Conservation (phyloP, 2,113 vertebrate species). For the Benitochromis conjunctus region DNA sequence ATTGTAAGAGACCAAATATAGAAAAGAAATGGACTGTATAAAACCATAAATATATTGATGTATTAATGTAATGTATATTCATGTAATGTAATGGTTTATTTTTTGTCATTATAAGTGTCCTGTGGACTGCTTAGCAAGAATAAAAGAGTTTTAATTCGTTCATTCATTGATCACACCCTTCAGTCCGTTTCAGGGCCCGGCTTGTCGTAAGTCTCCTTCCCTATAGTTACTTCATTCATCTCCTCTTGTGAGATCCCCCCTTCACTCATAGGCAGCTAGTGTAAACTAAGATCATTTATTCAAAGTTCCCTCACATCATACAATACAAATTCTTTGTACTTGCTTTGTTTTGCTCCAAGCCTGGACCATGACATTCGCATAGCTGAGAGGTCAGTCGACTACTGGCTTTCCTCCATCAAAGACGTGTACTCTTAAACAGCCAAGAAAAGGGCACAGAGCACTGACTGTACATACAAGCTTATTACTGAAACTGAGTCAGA, state of each 20-base stretch:
- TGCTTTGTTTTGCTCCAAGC: background rate
- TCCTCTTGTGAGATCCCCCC: background rate
- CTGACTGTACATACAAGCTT: background rate
- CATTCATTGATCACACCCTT: background rate
- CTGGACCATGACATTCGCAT: constrained; percentile 15
- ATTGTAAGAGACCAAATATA: no score
- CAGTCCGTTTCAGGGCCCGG: background rate
- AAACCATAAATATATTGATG: background rate
- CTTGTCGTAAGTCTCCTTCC: background rate
- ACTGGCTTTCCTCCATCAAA: background rate
- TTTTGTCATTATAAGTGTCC: background rate
- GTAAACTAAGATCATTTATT: background rate
- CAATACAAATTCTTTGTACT: background rate
- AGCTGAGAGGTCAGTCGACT: background rate
- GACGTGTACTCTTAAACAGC: background rate
- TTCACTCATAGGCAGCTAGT: background rate
- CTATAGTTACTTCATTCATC: background rate
- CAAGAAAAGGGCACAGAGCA: constrained; percentile 24
- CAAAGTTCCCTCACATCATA: background rate
- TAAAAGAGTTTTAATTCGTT: background rate
- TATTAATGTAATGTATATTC: background rate
- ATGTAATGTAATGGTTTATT: background rate
- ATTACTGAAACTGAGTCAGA: background rate
- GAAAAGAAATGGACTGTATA: background rate
- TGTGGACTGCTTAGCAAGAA: background rate